phyloP scores from a whole-genome alignment of 2,797 vertebrate genomes.

The Monodelphis domestica region DNA sequence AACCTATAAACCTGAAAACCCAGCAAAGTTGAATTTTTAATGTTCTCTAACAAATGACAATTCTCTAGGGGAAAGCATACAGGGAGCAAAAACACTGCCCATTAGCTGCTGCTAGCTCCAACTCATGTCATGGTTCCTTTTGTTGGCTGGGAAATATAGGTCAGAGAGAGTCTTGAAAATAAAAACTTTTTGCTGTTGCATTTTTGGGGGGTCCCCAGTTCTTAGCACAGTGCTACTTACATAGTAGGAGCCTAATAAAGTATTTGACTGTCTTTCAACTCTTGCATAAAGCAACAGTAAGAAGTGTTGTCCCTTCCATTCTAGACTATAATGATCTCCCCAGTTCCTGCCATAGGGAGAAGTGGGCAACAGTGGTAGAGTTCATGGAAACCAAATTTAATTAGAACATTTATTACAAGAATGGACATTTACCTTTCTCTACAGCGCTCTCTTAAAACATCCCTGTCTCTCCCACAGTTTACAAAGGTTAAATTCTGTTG shows the following conservation, averaged over 20 bases:
- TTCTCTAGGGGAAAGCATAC: background rate
- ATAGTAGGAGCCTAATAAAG: background rate
- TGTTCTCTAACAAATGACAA: background rate
- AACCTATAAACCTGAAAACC: background rate
- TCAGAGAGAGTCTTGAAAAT: background rate
- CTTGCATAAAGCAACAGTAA: conserved; percentile 13
- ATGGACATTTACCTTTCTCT: background rate
- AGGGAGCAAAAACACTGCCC: conserved; percentile 19
- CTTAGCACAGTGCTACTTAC: background rate
- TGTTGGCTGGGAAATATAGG: background rate
- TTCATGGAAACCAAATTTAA: conserved; percentile 23
- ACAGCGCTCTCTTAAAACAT: background rate
- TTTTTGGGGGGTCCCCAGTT: background rate
- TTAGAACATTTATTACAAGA: background rate
- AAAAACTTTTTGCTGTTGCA: too few relatives aligned
- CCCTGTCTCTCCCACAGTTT: background rate
- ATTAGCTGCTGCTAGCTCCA: background rate
- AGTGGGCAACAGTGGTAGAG: background rate
- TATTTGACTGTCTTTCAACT: conserved; percentile 18
- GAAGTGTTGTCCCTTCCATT: background rate
- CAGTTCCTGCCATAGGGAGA: background rate
- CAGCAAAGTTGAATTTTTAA: conserved; percentile 18
- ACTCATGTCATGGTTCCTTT: background rate
- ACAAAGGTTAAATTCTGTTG: conserved; percentile 13
- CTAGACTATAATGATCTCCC: background rate